Evolutionary conservation across 1,140 invertebrate genomes (phyloP), one percentile per base, ranked within the genome.

Genomic region (Scaptomyza hsui): DNA sequence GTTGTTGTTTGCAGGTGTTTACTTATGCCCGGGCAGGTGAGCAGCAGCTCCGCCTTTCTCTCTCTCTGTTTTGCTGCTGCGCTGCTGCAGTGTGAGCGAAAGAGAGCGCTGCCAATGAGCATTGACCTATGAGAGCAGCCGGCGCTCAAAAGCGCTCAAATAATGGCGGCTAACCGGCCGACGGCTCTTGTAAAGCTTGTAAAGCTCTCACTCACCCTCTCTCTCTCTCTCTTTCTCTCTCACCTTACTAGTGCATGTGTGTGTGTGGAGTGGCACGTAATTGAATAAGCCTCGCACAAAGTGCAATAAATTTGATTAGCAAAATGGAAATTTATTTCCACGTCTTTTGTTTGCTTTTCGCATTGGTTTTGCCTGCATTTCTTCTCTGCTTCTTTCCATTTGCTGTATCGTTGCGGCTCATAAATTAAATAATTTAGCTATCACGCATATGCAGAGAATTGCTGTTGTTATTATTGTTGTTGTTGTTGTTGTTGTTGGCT

Each of bases 301-400:
- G 89, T 89, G 89, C 89, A 89, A 90, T 90, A 90, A 90, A 90
- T 90, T 90, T 90, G 89, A 90, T 90, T 90, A 90, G 89, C 78
- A 82, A 89, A 86, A 89, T 83, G 80, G 85, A 89, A 89, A 88
- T 88, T 88, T 88, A 88, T 88, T 89, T 86, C 57, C 47, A 72
- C 42, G 62, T 60, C 65, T 74, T 62, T 57, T 77, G 55, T 75
- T 72, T 65, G 61, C 42, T 51, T 67, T 67, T 72, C 52, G 60
- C 52, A 44, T 61, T 26, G 69, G 44, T 56, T 78, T 78, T 61
- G 67, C 10, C 7, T 88, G 82, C 82, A 64, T 88, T 83, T 65
- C 12, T 29, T 29, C 6, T 9, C 6, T 9, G 21, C 16, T 10
- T 56, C 18, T 13, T 29, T 24, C 29, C 4, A 37, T 49, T 76